Conservation (phyloP, 2,113 vertebrate species). For the Trochalopteron elliotii region DNA sequence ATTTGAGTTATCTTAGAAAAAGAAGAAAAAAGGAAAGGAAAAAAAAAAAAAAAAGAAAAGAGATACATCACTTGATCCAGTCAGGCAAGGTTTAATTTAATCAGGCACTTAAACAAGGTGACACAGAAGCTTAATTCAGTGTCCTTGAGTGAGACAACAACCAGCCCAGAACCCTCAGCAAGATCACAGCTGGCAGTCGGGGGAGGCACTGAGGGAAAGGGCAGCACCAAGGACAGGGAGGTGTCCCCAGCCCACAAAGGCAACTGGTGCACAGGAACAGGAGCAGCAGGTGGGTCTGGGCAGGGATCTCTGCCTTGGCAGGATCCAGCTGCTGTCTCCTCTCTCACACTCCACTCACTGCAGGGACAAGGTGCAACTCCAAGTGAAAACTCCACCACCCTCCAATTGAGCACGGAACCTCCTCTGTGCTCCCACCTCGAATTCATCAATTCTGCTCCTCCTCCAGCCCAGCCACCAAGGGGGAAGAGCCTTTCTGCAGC, state of each 20-base stretch:
- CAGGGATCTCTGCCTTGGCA: background rate
- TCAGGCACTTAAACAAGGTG: constrained; percentile 60
- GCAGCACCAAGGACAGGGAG: background rate
- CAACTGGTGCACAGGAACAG: background rate
- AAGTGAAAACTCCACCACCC: background rate
- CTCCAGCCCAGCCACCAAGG: background rate
- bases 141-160: constrained; percentile 50
- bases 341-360: background rate
- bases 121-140: constrained; percentile 34
- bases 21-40: background rate
- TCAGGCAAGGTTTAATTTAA: constrained; percentile 53
- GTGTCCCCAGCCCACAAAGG: background rate
- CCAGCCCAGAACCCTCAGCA: background rate
- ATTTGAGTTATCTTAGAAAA: constrained; percentile 64
- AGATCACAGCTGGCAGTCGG: background rate
- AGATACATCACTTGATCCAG: background rate
- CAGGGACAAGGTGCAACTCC: background rate
- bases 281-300: background rate
- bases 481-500: background rate
- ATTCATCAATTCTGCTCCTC: background rate
- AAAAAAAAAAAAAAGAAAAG: accelerated
- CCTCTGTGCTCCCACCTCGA: accelerated
- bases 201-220: background rate
- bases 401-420: accelerated
- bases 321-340: background rate